Evolutionary conservation across 1,140 invertebrate genomes (phyloP), one percentile per base, ranked within the genome.

Genomic region (Monomorium pharaonis): DNA sequence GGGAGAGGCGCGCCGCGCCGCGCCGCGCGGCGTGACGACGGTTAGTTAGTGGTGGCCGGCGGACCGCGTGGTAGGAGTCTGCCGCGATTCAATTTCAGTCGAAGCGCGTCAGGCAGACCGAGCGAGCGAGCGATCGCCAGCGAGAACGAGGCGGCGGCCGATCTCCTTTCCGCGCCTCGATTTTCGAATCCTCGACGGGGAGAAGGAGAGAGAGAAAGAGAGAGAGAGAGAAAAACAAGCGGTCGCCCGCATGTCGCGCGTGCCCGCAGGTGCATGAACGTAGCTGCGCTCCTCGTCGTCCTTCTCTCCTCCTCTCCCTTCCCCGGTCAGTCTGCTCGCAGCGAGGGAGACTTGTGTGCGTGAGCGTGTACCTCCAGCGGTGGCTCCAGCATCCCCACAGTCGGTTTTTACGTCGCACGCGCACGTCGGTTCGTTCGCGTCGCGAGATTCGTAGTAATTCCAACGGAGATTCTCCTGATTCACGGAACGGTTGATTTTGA

Each of bases 81-180:
- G 86, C 86, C 83, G 87, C 90, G 91, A 91, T 92, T 92, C 81
- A 91, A 90, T 93, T 93, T 94, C 93, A 94, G 93, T 94, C 92
- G 92, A 92, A 89, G 92, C 92, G 91, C 93, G 92, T 88, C 92
- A 91, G 90, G 91, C 93, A 92, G 86, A 92, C 92, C 80, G 93
- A 42, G 63, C 78, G 58, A 30, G 90, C 76, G 81, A 72, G 72
- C 70, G 78, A 10, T 78, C 88, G 44, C 14, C 16, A 70, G 51
- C 70, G 72, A 60, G 78, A 89, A 88, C 63, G 10, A 9, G 37
- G 30, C 65, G 56, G 84, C 47, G 81, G 84, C 47, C 69, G 80
- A 37, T 75, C 78, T 76, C 58, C 72, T 90, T 90, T 87, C 69
- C 62, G 54, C 62, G 74, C 49, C 27, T 72, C 44, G 87, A 78